These are phyloP conservation scores for Phylloscopus trochiloides DNA, from an alignment of 2,113 vertebrate genomes.

Conservation along the genomic window DNA sequence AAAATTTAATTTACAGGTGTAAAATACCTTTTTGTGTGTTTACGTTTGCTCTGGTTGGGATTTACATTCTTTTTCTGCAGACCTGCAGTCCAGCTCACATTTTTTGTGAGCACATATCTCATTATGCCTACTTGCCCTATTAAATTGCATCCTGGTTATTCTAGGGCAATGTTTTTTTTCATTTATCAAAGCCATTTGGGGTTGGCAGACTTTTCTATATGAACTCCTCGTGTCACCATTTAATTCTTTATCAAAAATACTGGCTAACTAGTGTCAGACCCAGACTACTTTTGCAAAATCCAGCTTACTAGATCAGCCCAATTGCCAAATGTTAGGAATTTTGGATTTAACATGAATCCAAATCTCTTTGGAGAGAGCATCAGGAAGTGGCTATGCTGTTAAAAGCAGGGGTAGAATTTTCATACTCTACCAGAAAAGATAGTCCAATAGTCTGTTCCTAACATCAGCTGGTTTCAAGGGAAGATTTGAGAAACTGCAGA, in stretches of 20 bases:
- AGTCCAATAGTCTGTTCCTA: neutral
- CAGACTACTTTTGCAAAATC: neutral
- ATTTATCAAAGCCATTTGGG: neutral
- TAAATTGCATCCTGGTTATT: neutral
- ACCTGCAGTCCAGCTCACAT: neutral
- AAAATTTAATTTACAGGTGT: neutral
- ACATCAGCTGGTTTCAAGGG: neutral
- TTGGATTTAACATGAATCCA: neutral
- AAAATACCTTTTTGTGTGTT: neutral
- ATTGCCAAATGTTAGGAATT: neutral
- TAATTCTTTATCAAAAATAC: slow-evolving; percentile 2
- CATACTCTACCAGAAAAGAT: neutral
- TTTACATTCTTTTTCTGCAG: neutral
- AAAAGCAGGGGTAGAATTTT: neutral
- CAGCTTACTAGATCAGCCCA: neutral
- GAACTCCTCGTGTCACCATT: neutral
- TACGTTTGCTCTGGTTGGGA: neutral
- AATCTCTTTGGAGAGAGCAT: neutral
- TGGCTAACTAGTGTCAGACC: neutral
- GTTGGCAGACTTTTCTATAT: neutral
- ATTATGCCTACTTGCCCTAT: neutral
- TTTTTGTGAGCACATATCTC: neutral
- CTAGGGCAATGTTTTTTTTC: neutral
- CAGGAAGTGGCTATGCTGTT: neutral
- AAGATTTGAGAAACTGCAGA: neutral